Evolutionary conservation across 2,113 vertebrate genomes (phyloP), one percentile per base, ranked within the genome.

Genomic region (Aegithalos caudatus): DNA sequence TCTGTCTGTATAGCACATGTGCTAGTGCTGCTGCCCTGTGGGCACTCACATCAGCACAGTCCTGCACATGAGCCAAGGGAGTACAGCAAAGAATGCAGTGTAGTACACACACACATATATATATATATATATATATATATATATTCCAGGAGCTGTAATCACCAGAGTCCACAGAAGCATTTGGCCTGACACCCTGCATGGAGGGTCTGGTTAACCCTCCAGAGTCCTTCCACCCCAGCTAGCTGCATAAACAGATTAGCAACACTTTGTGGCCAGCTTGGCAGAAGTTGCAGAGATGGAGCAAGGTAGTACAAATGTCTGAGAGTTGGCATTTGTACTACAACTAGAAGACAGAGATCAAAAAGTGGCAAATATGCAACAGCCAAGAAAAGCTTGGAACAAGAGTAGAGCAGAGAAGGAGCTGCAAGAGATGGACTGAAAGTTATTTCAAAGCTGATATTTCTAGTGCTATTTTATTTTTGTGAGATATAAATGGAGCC

Each of bases 361-460:
- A 85, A 38, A 64, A 64, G n/a, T 29, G 50, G 67, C n/a, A 70
- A 93, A 73, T 29, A 25, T 0, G 1, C 33, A 66, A 48, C 54
- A 83, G 40, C 33, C 14, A 2, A 80, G 14, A 66, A 82, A 73
- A 83, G 25, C 60, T 40, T 78, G 58, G 28, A n/a, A 73, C 18
- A 31, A 45, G 15, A 84, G 33, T 50, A 62, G 35, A 72, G 40
- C 35, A 91, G 45, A 81, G 81, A 69, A 66, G 31, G 9, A 81
- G 18, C 67, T 84, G 24, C 67, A 90, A 78, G 65, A 81, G 37
- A 45, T 14, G 17, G 19, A 64, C 47, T 60, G 31, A 64, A 94
- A 95, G 44, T 77, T 83, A 91, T 80, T 95, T 93, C 47, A 72
- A 69, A 93, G 64, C 37, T 91, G 64, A 24, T 87, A 53, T 91